Evolutionary conservation across 2,888 invertebrate species (phyloP).

Genomic region (Subacronicta megacephala): DNA sequence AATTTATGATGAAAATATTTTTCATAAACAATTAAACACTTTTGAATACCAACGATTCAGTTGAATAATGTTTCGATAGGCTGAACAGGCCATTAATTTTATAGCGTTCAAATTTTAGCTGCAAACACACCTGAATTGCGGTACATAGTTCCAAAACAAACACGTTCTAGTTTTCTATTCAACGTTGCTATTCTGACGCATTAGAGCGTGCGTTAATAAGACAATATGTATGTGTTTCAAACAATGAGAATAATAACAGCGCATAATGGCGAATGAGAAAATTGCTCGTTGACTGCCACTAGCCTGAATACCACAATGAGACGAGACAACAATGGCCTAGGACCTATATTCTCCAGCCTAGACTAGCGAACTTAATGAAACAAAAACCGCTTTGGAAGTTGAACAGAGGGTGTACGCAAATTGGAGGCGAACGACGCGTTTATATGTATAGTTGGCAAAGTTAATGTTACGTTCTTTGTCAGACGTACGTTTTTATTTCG

Average conservation of each 20-base stretch:
- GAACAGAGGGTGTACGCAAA: conserved; percentile 78
- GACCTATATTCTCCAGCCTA: conserved; percentile 79
- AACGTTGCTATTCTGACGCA: conserved; percentile 53
- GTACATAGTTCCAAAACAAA: conserved; percentile 29
- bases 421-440: conserved; percentile 62
- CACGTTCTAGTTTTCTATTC: conserved; percentile 55
- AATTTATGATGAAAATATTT: neutral
- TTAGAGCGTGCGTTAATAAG: conserved; percentile 68
- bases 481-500: conserved; percentile 46
- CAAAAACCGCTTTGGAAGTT: conserved; percentile 78
- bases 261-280: conserved; percentile 86
- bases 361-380: conserved; percentile 78
- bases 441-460: conserved; percentile 46
- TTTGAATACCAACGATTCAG: neutral
- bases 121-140: conserved; percentile 17
- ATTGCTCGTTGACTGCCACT: conserved; percentile 83
- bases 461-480: conserved; percentile 54
- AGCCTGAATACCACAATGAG: conserved; percentile 81
- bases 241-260: conserved; percentile 85
- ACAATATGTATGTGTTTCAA: conserved; percentile 76
- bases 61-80: conserved; percentile 3
- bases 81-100: conserved; percentile 2
- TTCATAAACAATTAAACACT: conserved; percentile 2
- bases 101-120: conserved; percentile 7
- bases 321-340: conserved; percentile 79